A percentile compares a stretch with the other conserved stretches of the same genome.
Conservation (phyloP, 2,797 vertebrate genomes). For the Aeoliscus strigatus region DNA sequence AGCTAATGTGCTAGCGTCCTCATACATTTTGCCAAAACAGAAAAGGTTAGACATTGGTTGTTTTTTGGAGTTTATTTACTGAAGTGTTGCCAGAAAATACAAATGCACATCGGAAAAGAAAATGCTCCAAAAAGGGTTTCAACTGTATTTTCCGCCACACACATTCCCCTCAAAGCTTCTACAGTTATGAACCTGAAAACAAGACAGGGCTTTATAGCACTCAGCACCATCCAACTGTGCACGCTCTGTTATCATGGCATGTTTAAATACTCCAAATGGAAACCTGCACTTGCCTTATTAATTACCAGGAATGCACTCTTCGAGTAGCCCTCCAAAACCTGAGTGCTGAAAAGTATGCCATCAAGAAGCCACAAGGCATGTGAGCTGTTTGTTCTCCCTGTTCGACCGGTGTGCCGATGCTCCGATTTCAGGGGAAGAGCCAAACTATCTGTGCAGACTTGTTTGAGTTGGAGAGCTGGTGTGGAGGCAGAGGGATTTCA, state of each 20-base stretch:
- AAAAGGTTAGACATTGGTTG: not conserved
- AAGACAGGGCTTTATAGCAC: constrained; percentile 42
- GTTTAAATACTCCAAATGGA: constrained; percentile 42
- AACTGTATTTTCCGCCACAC: constrained; percentile 8
- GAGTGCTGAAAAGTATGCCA: constrained; percentile 51
- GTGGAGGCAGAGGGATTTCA: constrained; percentile 30
- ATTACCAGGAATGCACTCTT: constrained; percentile 53
- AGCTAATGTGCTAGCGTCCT: too few species aligned
- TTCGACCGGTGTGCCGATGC: constrained; percentile 34
- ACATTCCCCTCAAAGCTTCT: constrained; percentile 24
- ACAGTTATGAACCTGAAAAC: constrained; percentile 42
- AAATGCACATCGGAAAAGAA: not conserved
- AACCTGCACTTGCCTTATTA: constrained; percentile 56
- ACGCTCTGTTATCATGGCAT: constrained; percentile 38
- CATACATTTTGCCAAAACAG: too few species aligned
- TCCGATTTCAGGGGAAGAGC: constrained; percentile 45
- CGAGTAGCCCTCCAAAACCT: constrained; percentile 35
- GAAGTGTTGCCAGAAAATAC: not conserved
- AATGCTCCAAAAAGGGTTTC: not conserved
- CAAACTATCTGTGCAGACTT: constrained; percentile 57
- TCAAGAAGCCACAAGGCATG: constrained; percentile 58
- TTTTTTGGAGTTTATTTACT: not conserved
- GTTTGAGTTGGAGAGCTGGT: constrained; percentile 51
- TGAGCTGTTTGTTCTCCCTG: constrained; percentile 42
- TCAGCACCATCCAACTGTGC: constrained; percentile 23